These are phyloP conservation scores for Antennarius maculatus DNA, from an alignment of 2,797 vertebrate species.

Conservation along the genomic window DNA sequence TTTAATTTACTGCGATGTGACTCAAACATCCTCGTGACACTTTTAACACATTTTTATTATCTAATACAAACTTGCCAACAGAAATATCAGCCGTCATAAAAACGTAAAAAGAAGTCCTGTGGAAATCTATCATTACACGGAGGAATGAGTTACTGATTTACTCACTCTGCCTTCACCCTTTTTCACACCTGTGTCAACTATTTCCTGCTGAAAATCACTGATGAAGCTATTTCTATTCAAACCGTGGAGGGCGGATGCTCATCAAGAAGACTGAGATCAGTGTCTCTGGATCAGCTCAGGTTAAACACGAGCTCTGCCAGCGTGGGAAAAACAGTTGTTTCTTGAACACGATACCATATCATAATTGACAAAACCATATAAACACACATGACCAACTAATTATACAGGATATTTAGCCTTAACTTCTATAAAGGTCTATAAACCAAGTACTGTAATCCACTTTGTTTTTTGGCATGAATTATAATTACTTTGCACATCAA, in stretches of 20 bases:
- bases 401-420: background rate
- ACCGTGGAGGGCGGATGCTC: slow-evolving; percentile 22
- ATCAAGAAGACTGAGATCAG: slow-evolving; percentile 32
- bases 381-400: slow-evolving; percentile 1
- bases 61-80: background rate
- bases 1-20: slow-evolving; percentile 11
- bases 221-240: slow-evolving; percentile 28
- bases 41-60: background rate
- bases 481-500: background rate
- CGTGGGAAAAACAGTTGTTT: background rate
- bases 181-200: background rate
- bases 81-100: background rate
- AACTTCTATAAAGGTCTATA: background rate
- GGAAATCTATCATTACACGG: background rate
- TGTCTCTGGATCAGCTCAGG: slow-evolving; percentile 25
- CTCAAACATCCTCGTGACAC: slow-evolving; percentile 2
- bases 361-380: slow-evolving; percentile 11
- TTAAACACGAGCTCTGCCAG: slow-evolving; percentile 2
- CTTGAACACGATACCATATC: background rate
- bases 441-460: background rate
- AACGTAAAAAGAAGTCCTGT: background rate
- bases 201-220: slow-evolving; percentile 18
- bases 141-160: slow-evolving; percentile 1
- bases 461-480: no score
- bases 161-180: background rate